Base-by-base conservation (phyloP, 2,888 invertebrate genomes). In the Oligia fasciuncula region DNA sequence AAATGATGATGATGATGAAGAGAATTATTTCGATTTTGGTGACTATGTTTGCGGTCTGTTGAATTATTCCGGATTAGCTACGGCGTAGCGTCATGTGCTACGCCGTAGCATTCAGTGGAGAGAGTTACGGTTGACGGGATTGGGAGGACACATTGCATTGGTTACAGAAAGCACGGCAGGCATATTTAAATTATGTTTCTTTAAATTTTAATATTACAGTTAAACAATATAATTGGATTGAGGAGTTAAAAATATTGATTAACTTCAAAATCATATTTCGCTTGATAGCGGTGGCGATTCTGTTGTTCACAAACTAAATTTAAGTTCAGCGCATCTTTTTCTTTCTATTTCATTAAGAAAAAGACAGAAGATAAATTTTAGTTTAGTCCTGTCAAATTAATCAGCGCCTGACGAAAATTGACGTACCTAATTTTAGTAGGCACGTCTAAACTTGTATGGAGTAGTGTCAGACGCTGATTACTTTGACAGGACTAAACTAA, bases 51-150 rank as follows among this genome's bases (percentile, higher is more conserved):
- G 29, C 4, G 1, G 4, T 23, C 35, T 23, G 9, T 54, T 14
- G 23, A 35, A 23, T 69, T 4, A 23, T 54, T 54, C 2, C 2
- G 35, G 49, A 69, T 51, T 14, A 1, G 29, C 17, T 54, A 35
- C 54, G 65, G 6, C 54, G 54, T 54, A 77, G 76, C 9, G 4
- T 3, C 17, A 23, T 6, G 43, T 29, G 60, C 78, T 78, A 77
- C 77, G 77, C 40, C 68, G 68, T 79, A 78, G 78, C 17, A 3
- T 35, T 29, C 1, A 13, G n/a, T 54, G n/a, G 23, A 43, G 63
- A 23, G 14, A 19, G 35, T n/a, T 46, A 60, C 19, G 14, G 0
- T 4, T 3, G 19, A 49, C 6, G 5, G 19, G 11, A 9, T n/a
- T n/a, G n/a, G 17, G 4, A 19, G 14, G 43, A 17, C 19, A 19